Conservation (phyloP, 2,113 vertebrate genomes). For the Coturnix japonica region DNA sequence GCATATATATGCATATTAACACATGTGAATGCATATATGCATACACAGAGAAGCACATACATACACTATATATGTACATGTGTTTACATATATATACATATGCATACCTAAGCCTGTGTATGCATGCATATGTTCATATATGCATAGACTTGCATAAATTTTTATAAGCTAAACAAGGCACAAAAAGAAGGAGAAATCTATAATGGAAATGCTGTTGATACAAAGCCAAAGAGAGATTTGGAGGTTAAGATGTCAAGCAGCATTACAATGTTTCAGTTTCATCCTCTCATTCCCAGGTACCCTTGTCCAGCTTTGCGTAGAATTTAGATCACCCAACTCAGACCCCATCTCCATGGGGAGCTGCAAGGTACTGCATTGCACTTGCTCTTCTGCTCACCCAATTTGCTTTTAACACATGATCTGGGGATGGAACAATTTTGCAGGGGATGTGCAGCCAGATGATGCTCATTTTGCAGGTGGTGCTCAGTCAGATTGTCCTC, state of each 20-base stretch:
- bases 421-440: neutral
- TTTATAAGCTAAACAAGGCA: neutral
- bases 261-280: neutral
- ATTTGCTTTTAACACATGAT: neutral
- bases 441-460: accelerated
- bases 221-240: neutral
- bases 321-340: neutral
- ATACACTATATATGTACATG: neutral
- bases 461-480: neutral
- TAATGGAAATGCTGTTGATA: neutral
- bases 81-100: neutral
- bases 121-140: neutral
- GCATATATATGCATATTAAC: neutral
- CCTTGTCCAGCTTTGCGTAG: neutral
- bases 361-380: neutral
- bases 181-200: neutral
- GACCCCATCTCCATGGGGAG: neutral
- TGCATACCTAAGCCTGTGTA: neutral
- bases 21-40: neutral
- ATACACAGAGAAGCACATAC: neutral
- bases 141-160: neutral
- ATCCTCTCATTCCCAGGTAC: neutral
- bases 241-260: neutral
- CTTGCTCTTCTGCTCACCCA: neutral
- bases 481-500: accelerated